Evolutionary conservation across 2,888 invertebrate species (phyloP).

Genomic region (Agonopterix heracliana): DNA sequence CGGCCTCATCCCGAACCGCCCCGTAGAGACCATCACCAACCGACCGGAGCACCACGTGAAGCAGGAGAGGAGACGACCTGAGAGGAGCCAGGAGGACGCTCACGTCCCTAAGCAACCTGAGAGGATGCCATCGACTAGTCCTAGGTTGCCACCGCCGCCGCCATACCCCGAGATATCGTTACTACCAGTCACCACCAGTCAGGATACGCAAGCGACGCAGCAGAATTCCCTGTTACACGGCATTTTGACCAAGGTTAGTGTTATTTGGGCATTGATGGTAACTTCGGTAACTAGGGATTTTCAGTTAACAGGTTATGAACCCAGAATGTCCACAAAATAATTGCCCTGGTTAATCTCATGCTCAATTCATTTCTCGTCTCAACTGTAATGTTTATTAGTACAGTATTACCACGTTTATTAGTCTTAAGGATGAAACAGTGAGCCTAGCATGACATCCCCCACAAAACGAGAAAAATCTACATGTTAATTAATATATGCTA

Average conservation of each 20-base stretch:
- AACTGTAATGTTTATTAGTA: no score
- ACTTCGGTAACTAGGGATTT: neutral
- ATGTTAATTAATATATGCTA: no score
- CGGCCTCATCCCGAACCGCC: conserved; percentile 48
- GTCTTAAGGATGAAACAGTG: no score
- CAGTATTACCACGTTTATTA: no score
- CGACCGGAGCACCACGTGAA: conserved; percentile 50
- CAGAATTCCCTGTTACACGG: conserved; percentile 84
- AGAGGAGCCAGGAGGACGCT: conserved; percentile 30
- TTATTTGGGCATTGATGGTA: no score
- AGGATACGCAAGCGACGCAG: conserved; percentile 47
- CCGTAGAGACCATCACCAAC: conserved; percentile 43
- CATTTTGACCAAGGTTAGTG: conserved; percentile 81
- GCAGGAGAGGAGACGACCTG: conserved; percentile 36
- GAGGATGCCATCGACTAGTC: conserved; percentile 53
- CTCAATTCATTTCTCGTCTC: no score
- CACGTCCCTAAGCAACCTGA: conserved; percentile 33
- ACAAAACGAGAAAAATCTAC: no score
- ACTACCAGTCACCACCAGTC: conserved; percentile 78
- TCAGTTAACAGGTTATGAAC: no score
- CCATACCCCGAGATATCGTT: conserved; percentile 88
- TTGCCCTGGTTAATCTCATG: no score
- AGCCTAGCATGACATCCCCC: no score
- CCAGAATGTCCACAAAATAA: no score
- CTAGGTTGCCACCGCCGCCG: conserved; percentile 77